Evolutionary conservation across 53 echinoderm and acorn worm species (phyloP).

Genomic region (Patiria pectinifera): DNA sequence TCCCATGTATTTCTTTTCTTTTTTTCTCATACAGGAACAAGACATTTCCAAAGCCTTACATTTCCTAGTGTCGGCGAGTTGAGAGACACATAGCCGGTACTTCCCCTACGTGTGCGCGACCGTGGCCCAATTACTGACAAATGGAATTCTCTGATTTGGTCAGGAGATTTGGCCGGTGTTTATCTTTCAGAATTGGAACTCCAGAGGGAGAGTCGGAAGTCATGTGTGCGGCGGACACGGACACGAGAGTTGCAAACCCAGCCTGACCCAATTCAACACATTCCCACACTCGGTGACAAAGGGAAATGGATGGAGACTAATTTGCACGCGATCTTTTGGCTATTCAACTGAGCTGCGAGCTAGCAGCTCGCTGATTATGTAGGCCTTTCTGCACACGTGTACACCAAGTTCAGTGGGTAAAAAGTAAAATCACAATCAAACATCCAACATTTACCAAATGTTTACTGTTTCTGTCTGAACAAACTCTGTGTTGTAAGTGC

Average conservation of each 20-base stretch:
- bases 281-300: constrained; percentile 24
- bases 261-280: constrained; percentile 31
- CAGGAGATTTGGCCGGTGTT: constrained; percentile 15
- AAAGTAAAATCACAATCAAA: no score
- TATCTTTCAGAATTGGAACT: constrained; percentile 19
- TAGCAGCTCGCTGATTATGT: background rate
- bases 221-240: background rate
- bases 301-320: constrained; percentile 4
- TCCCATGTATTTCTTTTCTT: background rate
- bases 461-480: no score
- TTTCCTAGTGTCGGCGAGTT: background rate
- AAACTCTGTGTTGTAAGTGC: no score
- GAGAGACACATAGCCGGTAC: background rate
- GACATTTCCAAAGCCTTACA: constrained; percentile 21
- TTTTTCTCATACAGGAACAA: background rate
- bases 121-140: constrained; percentile 25
- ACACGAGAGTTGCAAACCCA: background rate
- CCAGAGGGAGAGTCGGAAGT: background rate
- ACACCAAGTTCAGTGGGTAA: constrained; percentile 1
- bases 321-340: constrained; percentile 39
- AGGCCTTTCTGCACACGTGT: background rate
- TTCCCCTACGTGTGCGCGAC: background rate
- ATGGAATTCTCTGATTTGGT: constrained; percentile 25
- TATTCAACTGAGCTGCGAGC: background rate
- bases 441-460: no score